These are phyloP conservation scores for Acromyrmex charruanus DNA, from an alignment of 1,140 invertebrate genomes.

Conservation along the genomic window DNA sequence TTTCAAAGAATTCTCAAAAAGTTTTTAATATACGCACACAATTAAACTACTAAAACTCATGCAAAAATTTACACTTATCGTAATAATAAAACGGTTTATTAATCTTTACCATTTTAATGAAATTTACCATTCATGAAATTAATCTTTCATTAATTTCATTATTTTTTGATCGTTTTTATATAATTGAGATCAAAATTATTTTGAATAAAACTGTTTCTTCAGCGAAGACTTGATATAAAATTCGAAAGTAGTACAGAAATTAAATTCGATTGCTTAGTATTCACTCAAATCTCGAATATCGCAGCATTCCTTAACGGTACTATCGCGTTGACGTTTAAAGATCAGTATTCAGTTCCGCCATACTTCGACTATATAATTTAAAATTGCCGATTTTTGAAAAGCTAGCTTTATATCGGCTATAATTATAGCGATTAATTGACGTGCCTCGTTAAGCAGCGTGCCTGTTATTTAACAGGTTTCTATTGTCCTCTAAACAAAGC, in stretches of 20 bases:
- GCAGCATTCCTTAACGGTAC: constrained; percentile 11
- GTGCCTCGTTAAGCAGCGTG: constrained; percentile 28
- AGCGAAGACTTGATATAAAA: background rate
- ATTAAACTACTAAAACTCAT: background rate
- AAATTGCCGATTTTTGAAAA: constrained; percentile 42
- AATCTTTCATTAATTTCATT: background rate
- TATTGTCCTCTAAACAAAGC: constrained; percentile 49
- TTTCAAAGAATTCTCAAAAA: background rate
- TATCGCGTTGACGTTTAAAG: background rate
- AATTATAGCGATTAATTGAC: constrained; percentile 36
- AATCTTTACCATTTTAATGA: background rate
- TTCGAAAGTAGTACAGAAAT: constrained; percentile 12
- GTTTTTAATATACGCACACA: background rate
- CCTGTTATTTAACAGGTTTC: constrained; percentile 40
- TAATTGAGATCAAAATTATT: background rate
- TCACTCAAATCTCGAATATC: background rate
- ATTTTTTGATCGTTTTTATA: background rate
- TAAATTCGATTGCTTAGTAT: background rate
- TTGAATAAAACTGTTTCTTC: background rate
- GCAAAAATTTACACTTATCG: background rate
- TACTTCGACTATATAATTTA: background rate
- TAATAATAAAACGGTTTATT: background rate
- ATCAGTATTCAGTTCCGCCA: constrained; percentile 30
- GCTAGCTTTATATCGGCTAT: background rate
- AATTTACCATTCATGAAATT: background rate